phyloP scores from a whole-genome alignment of 2,797 vertebrate genomes.

The Eulemur rubriventer region DNA sequence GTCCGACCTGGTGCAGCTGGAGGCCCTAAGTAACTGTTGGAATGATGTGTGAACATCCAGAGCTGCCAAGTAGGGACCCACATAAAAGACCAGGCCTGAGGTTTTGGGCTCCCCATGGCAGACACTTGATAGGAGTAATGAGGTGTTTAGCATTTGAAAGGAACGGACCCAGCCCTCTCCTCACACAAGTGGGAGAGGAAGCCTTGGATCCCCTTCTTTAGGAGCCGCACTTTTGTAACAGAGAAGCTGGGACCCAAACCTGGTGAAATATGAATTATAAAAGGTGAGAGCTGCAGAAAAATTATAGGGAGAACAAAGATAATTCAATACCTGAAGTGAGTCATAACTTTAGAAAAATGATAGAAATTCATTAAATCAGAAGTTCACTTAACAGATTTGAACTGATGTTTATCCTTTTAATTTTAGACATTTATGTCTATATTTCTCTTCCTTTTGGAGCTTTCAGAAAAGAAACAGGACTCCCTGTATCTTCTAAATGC shows the following conservation, averaged over 20 bases:
- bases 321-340: background rate
- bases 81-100: constrained; percentile 61
- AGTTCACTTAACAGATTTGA: too few species aligned
- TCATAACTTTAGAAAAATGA: background rate
- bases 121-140: constrained; percentile 60
- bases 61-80: constrained; percentile 63
- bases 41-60: constrained; percentile 66
- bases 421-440: accelerated
- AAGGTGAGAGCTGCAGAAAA: background rate
- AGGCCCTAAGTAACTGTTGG: constrained; percentile 53
- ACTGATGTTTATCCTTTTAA: too few species aligned
- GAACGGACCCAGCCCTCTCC: background rate
- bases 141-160: constrained; percentile 75
- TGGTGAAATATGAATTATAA: background rate
- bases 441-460: background rate
- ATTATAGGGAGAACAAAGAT: background rate
- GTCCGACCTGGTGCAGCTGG: constrained; percentile 48
- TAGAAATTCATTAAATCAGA: background rate
- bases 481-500: accelerated
- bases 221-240: background rate
- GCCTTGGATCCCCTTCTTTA: constrained; percentile 37
- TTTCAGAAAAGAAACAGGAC: background rate
- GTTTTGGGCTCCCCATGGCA: constrained; percentile 69
- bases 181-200: background rate
- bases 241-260: background rate